These are phyloP conservation scores for Halichoerus grypus DNA, from an alignment of 2,113 vertebrate genomes.

Conservation along the genomic window DNA sequence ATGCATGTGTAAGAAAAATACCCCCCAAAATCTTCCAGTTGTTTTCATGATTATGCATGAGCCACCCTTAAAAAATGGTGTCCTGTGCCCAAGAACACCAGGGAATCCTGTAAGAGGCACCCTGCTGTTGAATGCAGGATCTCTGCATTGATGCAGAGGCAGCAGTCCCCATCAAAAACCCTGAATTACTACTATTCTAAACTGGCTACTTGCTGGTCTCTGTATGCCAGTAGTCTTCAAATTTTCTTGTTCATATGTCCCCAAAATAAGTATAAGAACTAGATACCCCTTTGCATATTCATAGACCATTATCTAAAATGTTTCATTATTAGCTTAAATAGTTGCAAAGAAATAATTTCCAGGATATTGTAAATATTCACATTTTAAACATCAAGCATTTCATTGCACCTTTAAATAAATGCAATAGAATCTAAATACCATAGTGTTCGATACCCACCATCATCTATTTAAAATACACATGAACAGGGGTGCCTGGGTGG, in stretches of 20 bases:
- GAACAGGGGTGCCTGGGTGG: no score
- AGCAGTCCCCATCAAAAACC: not conserved
- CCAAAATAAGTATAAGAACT: not conserved
- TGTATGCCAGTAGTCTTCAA: not conserved
- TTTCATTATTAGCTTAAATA: constrained; percentile 20
- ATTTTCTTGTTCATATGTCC: not conserved
- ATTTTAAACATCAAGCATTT: not conserved
- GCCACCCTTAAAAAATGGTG: not conserved
- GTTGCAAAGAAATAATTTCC: not conserved
- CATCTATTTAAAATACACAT: not conserved
- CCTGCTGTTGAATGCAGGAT: not conserved
- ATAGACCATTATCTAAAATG: not conserved
- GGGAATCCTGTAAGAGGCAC: not conserved
- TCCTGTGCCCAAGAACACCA: not conserved
- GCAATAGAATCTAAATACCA: not conserved
- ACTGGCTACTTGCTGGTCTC: not conserved
- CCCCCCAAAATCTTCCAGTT: not conserved
- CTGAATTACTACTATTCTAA: not conserved
- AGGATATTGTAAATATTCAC: not conserved
- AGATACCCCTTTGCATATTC: not conserved
- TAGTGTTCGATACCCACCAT: not conserved
- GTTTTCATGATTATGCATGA: not conserved
- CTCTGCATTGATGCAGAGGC: accelerated
- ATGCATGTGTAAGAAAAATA: not conserved
- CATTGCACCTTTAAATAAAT: not conserved